A percentile compares a stretch with the other conserved stretches of the same genome.
These are phyloP conservation scores for Garrulus glandarius DNA, from an alignment of 2,797 vertebrate genomes.

Conservation along the genomic window DNA sequence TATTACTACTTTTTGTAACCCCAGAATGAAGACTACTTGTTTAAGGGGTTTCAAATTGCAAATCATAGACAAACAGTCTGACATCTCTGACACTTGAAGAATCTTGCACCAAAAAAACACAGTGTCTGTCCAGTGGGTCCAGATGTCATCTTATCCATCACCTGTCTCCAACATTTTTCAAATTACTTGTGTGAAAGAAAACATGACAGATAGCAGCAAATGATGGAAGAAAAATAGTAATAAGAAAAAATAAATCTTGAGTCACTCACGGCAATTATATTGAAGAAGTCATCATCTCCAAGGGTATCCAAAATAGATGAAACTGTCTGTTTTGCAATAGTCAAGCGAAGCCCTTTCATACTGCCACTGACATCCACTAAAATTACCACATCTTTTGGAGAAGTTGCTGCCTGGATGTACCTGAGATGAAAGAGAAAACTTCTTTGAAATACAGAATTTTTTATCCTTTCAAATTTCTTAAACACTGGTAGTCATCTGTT, in stretches of 20 bases:
- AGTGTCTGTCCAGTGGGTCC: not conserved
- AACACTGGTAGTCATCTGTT: not conserved
- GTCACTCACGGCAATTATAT: conserved; percentile 92
- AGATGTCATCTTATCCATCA: not conserved
- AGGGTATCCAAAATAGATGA: conserved; percentile 98
- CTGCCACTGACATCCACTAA: conserved; percentile 96
- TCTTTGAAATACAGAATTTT: not conserved
- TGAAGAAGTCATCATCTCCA: conserved; percentile 98
- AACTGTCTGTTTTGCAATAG: conserved; percentile 94
- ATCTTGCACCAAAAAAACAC: not conserved
- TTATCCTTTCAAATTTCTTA: not conserved
- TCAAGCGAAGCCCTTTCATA: conserved; percentile 96
- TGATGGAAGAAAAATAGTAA: not conserved
- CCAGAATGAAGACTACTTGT: not conserved
- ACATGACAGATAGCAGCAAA: not conserved
- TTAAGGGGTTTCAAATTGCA: not conserved
- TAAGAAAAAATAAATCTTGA: not conserved
- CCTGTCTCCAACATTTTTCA: not conserved
- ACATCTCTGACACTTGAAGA: not conserved
- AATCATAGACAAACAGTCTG: not conserved
- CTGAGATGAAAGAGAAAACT: conserved; percentile 65
- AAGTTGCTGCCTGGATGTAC: conserved; percentile 98
- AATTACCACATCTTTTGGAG: conserved; percentile 96
- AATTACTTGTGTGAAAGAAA: not conserved
- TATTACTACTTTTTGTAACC: not conserved